Percentiles rank a stretch among this genome's conserved stretches.
Evolutionary conservation across 2,797 vertebrate species (phyloP).

Genomic region (Adelosebastes latens): DNA sequence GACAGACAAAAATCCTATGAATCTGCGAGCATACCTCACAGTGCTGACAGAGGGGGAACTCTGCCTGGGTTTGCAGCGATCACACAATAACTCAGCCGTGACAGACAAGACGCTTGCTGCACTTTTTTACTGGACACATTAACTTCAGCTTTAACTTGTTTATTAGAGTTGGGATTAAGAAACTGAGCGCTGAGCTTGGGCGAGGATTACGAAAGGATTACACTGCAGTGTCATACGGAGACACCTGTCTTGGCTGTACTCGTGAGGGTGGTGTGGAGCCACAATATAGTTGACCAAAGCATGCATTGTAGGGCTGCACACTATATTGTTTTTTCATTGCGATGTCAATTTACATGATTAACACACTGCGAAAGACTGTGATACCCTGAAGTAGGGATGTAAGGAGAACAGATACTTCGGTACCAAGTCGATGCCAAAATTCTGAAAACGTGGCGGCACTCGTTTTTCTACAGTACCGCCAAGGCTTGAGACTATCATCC

Average conservation of each 20-base stretch:
- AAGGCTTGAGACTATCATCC: too few relatives aligned
- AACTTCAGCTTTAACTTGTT: constrained; percentile 69
- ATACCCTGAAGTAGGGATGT: neutral
- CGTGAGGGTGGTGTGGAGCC: neutral
- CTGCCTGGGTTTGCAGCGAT: constrained; percentile 45
- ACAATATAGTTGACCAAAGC: constrained; percentile 19
- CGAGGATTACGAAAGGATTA: constrained; percentile 69
- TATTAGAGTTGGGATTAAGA: constrained; percentile 74
- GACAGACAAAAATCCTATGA: constrained; percentile 45
- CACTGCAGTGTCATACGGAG: constrained; percentile 49
- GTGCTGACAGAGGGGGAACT: constrained; percentile 50
- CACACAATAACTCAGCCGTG: constrained; percentile 30
- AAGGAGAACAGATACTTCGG: too few relatives aligned
- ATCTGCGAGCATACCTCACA: constrained; percentile 40
- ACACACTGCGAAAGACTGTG: neutral
- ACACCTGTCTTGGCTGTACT: constrained; percentile 56
- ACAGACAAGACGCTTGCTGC: constrained; percentile 35
- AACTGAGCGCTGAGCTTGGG: constrained; percentile 55
- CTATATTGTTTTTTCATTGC: neutral
- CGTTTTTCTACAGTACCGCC: too few relatives aligned
- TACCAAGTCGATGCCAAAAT: too few relatives aligned
- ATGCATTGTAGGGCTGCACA: neutral
- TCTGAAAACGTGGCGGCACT: too few relatives aligned
- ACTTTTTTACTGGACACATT: constrained; percentile 66
- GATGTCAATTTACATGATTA: neutral